These are phyloP conservation scores for Pseudomyrmex cubaensis DNA, from an alignment of 1,140 invertebrate species.

Conservation along the genomic window DNA sequence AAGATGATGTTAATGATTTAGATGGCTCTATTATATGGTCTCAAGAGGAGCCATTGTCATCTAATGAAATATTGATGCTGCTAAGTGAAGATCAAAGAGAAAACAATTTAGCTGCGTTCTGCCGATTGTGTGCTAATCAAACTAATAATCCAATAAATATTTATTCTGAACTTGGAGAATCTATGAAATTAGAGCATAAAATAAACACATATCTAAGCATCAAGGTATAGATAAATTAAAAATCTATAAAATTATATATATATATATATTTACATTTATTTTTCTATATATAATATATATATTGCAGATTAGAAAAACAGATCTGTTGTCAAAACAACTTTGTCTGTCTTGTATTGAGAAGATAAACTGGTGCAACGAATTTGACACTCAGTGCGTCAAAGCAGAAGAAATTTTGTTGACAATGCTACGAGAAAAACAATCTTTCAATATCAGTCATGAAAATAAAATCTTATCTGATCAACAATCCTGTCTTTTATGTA, in stretches of 20 bases:
- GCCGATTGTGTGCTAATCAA: slow-evolving; percentile 73
- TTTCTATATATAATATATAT: background rate
- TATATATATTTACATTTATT: background rate
- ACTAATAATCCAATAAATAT: slow-evolving; percentile 72
- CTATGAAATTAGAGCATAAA: slow-evolving; percentile 73
- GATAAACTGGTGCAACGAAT: slow-evolving; percentile 73
- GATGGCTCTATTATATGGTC: slow-evolving; percentile 74
- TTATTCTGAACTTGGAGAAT: slow-evolving; percentile 75
- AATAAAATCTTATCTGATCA: slow-evolving; percentile 27
- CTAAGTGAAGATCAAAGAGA: slow-evolving; percentile 13
- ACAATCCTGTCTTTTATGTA: slow-evolving; percentile 72
- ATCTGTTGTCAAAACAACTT: slow-evolving; percentile 74
- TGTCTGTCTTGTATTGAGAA: slow-evolving; percentile 72
- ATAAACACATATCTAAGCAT: slow-evolving; percentile 76
- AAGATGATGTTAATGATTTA: slow-evolving; percentile 71
- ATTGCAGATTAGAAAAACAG: slow-evolving; percentile 73
- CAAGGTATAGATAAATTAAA: slow-evolving; percentile 63
- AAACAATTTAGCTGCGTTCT: slow-evolving; percentile 57
- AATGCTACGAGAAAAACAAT: slow-evolving; percentile 67
- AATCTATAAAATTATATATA: background rate
- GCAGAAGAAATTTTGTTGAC: slow-evolving; percentile 71
- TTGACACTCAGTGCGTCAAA: slow-evolving; percentile 70
- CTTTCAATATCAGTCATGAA: slow-evolving; percentile 26
- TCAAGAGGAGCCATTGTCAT: slow-evolving; percentile 72
- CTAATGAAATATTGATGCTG: slow-evolving; percentile 70